phyloP scores from a whole-genome alignment of 2,888 invertebrate species.

The Leistus spinibarbis region DNA sequence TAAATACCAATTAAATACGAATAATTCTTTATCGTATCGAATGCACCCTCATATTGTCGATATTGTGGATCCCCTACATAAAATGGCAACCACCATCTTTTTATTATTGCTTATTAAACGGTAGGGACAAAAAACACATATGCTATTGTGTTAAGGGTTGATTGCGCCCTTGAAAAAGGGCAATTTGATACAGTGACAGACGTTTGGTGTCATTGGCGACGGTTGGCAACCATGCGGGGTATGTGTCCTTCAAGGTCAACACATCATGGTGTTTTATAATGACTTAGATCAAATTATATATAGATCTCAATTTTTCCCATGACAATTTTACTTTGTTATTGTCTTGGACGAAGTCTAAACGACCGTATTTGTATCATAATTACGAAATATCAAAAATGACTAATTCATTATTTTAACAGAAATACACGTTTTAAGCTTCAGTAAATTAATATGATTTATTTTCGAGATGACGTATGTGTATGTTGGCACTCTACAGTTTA shows the following conservation, averaged over 20 bases:
- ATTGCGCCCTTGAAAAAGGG: background rate
- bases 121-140: conserved; percentile 42
- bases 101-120: conserved; percentile 42
- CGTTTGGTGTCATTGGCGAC: conserved; percentile 9
- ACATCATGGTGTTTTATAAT: background rate
- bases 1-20: background rate
- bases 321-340: no score
- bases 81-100: background rate
- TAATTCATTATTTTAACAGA: no score
- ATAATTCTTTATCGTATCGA: background rate
- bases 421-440: no score
- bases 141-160: conserved; percentile 42
- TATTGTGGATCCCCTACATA: background rate
- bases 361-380: no score
- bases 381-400: no score
- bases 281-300: background rate
- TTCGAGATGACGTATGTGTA: no score
- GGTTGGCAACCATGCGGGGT: conserved; percentile 6
- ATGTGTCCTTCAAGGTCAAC: background rate
- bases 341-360: no score
- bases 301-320: conserved; percentile 31
- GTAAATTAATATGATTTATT: no score
- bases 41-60: background rate
- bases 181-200: conserved; percentile 12
- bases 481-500: no score